Conservation (phyloP, 1,140 invertebrate species). For the Conopomorpha cramerella region DNA sequence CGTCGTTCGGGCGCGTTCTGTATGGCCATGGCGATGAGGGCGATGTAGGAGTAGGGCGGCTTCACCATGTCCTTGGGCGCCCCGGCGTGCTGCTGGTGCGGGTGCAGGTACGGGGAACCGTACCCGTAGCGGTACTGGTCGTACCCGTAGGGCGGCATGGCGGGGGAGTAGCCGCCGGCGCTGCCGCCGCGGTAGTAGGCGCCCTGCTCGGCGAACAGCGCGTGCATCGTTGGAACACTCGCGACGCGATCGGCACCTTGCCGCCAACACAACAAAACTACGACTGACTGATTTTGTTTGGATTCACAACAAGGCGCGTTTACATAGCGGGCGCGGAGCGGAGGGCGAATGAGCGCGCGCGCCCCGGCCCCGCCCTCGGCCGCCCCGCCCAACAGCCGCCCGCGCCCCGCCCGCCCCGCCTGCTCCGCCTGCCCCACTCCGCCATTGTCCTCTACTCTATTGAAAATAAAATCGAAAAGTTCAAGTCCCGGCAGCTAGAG, state of each 20-base stretch:
- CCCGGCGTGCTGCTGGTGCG: conserved; percentile 74
- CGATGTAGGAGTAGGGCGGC: conserved; percentile 97
- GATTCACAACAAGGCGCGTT: conserved; percentile 57
- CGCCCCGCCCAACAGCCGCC: conserved; percentile 19
- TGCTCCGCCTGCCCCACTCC: not conserved
- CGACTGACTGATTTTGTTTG: conserved; percentile 58
- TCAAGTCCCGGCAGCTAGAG: too few relatives aligned
- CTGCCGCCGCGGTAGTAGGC: conserved; percentile 63
- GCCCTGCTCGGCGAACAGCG: conserved; percentile 85
- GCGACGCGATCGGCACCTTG: conserved; percentile 34
- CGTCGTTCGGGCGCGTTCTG: conserved; percentile 91
- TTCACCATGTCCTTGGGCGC: conserved; percentile 87
- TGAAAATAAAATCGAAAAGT: too few relatives aligned
- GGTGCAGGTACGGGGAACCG: conserved; percentile 63
- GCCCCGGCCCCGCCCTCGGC: too few relatives aligned
- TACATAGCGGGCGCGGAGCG: conserved; percentile 55
- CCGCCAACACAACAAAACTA: conserved; percentile 48
- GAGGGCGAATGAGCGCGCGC: conserved; percentile 52
- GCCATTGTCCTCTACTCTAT: too few relatives aligned
- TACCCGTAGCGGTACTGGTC: conserved; percentile 79
- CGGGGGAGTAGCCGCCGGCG: conserved; percentile 52
- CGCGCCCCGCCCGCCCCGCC: conserved; percentile 4
- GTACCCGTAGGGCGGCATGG: conserved; percentile 66
- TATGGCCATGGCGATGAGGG: conserved; percentile 97
- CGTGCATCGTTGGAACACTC: conserved; percentile 72